These are phyloP conservation scores for Agelastica alni DNA, from an alignment of 2,888 invertebrate species.

Conservation along the genomic window DNA sequence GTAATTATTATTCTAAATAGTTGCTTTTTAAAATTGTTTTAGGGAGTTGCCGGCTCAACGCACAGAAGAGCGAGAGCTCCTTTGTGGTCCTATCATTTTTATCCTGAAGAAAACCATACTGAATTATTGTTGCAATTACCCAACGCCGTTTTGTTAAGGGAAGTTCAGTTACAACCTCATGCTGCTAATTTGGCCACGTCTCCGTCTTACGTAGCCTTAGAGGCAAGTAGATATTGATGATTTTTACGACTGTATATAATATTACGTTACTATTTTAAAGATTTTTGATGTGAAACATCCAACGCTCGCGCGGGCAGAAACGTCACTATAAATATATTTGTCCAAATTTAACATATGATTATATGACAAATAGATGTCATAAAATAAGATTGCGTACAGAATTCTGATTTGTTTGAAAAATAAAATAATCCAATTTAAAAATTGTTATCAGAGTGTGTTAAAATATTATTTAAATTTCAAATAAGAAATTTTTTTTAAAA, in stretches of 20 bases:
- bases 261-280: no score
- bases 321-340: no score
- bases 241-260: background rate
- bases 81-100: slow-evolving; percentile 96
- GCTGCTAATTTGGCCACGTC: slow-evolving; percentile 83
- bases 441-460: no score
- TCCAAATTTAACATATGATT: no score
- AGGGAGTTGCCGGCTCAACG: slow-evolving; percentile 63
- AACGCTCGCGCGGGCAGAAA: no score
- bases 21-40: no score
- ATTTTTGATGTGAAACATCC: no score
- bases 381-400: background rate
- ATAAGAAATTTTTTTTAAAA: no score
- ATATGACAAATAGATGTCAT: background rate
- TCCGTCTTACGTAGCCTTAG: slow-evolving; percentile 86
- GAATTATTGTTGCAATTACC: slow-evolving; percentile 86
- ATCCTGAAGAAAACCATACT: slow-evolving; percentile 85
- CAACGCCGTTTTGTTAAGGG: slow-evolving; percentile 84
- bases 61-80: slow-evolving; percentile 85
- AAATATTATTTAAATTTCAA: no score
- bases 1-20: no score
- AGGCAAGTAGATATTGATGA: slow-evolving; percentile 59
- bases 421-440: no score
- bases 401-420: no score
- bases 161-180: slow-evolving; percentile 87